Evolutionary conservation across 2,113 vertebrate genomes (phyloP).

Genomic region (Orcinus orca): DNA sequence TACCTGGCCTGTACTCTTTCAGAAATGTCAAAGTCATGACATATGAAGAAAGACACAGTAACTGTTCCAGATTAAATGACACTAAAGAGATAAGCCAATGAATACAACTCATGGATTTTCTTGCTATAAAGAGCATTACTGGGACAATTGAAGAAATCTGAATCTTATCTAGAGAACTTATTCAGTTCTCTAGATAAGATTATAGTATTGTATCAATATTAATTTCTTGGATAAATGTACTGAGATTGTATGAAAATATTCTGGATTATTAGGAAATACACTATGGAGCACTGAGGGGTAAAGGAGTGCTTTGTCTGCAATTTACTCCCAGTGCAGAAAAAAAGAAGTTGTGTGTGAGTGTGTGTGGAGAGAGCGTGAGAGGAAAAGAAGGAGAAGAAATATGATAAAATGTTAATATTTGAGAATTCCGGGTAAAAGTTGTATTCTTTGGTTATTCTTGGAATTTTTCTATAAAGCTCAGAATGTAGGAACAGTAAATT

Average conservation of each 20-base stretch:
- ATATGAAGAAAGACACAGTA: not conserved
- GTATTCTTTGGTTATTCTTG: not conserved
- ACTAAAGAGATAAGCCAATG: not conserved
- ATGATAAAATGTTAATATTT: not conserved
- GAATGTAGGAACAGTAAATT: not conserved
- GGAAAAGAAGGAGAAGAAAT: not conserved
- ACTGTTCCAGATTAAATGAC: not conserved
- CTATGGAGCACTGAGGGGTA: not conserved
- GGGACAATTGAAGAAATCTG: not conserved
- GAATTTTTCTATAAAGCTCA: not conserved
- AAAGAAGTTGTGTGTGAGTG: not conserved
- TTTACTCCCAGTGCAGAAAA: not conserved
- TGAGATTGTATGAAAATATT: not conserved
- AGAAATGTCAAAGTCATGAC: not conserved
- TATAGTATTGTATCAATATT: not conserved
- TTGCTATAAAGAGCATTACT: not conserved
- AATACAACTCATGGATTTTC: not conserved
- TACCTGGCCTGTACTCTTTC: not conserved
- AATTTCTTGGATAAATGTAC: not conserved
- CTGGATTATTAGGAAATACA: constrained; percentile 13
- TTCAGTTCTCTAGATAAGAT: not conserved
- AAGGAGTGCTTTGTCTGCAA: not conserved
- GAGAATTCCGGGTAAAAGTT: not conserved
- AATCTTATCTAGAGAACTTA: not conserved
- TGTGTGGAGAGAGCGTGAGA: not conserved